phyloP scores from a whole-genome alignment of 1,140 invertebrate species.

The Pomacea maculata region DNA sequence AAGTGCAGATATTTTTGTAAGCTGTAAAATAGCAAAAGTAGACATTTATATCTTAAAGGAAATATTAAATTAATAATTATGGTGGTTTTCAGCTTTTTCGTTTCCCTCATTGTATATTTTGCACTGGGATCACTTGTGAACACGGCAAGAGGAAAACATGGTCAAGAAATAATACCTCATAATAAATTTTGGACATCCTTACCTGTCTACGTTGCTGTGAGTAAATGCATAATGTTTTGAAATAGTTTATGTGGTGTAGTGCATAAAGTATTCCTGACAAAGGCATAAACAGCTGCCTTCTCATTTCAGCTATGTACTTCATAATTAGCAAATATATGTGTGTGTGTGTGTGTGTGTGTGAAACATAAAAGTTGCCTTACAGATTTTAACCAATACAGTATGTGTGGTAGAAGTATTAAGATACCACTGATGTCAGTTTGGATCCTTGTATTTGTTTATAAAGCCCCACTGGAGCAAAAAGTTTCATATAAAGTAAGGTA shows the following conservation, averaged over 20 bases:
- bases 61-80: too few relatives aligned
- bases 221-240: not conserved
- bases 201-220: slow-evolving; percentile 19
- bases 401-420: not conserved
- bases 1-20: too few relatives aligned
- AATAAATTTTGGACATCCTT: slow-evolving; percentile 9
- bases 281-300: not conserved
- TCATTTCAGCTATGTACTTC: not conserved
- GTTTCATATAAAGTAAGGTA: too few relatives aligned
- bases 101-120: slow-evolving; percentile 13
- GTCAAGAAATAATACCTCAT: slow-evolving; percentile 12
- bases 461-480: too few relatives aligned
- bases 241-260: not conserved
- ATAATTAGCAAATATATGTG: too few relatives aligned
- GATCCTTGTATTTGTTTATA: not conserved
- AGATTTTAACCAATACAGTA: not conserved
- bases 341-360: slow-evolving; percentile 6
- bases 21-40: too few relatives aligned
- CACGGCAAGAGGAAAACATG: slow-evolving; percentile 10
- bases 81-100: slow-evolving; percentile 16
- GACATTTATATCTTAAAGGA: too few relatives aligned
- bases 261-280: not conserved
- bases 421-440: not conserved
- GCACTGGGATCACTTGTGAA: slow-evolving; percentile 19
- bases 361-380: too few relatives aligned